Base-by-base conservation (phyloP, 2,113 vertebrate species). In the Pluvianellus socialis region DNA sequence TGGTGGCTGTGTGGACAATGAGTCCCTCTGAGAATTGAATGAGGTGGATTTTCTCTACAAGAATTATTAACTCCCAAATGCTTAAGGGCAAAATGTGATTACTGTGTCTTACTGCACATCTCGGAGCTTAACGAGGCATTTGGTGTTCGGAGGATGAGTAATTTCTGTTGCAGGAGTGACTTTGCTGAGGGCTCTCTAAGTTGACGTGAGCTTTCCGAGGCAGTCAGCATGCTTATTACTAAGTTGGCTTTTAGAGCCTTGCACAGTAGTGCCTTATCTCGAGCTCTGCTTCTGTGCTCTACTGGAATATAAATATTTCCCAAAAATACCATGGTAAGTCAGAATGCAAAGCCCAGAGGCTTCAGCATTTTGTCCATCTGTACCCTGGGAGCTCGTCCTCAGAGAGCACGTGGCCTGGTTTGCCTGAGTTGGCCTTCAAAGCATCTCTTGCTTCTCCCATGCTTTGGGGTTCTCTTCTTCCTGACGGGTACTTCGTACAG, bases 11-110 rank as follows among this genome's bases (percentile, higher is more conserved):
- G 59, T 52, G 74, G 88, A 71, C 68, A 87, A 30, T 14, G 38
- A 81, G 62, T 44, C 85, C 76, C 68, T 91, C 61, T 4, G 56
- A 93, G 63, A 89, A 84, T 3, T 55, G 68, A 91, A 71, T 22
- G n/a, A 89, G 59, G 84, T 81, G 45, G 76, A 77, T 91, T 94
- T 96, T 92, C 90, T 95, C 45, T 58, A 76, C 75, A 87, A 70
- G 68, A 83, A 80, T 77, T 76, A 89, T 76, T 89, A 81, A 91
- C 79, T 85, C 47, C 50, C 53, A 15, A 87, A 87, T 0, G 7
- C 80, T 83, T 84, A 40, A 44, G 59, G 90, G 84, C 45, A 80
- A 95, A 86, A 94, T 71, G 65, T 1, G 13, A 94, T 93, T 84
- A 58, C 50, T 35, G 22, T 73, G 67, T 89, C 45, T 91, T 70